Conservation (phyloP, 2,113 vertebrate species). For the Oenanthe melanoleuca region DNA sequence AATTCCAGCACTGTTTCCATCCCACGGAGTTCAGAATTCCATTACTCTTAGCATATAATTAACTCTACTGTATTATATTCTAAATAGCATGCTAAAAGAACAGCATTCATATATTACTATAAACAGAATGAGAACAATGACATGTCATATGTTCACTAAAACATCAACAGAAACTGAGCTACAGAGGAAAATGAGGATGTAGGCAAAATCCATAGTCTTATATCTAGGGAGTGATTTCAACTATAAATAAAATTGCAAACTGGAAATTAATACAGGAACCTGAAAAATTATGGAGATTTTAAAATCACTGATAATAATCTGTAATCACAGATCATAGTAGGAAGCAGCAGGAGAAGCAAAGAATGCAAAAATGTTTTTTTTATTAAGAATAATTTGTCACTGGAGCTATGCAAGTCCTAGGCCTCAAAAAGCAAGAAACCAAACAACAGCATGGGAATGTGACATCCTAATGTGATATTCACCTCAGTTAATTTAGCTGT, state of each 20-base stretch:
- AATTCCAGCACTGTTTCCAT: constrained; percentile 69
- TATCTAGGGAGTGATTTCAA: constrained; percentile 20
- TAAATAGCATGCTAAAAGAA: constrained; percentile 65
- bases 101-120: constrained; percentile 61
- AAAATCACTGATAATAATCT: constrained; percentile 1
- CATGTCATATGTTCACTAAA: constrained; percentile 39
- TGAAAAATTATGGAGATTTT: constrained; percentile 14
- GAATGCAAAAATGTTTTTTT: neutral
- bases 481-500: neutral
- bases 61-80: constrained; percentile 58
- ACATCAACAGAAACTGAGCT: constrained; percentile 10
- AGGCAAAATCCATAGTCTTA: neutral
- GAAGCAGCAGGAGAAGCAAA: neutral
- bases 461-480: neutral
- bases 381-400: neutral
- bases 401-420: neutral
- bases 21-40: constrained; percentile 67
- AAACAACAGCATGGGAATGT: neutral
- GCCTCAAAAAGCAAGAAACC: neutral
- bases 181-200: neutral
- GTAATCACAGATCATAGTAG: constrained; percentile 2
- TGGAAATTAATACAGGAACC: constrained; percentile 44
- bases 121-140: constrained; percentile 48
- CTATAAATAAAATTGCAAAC: constrained; percentile 60
- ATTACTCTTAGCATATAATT: constrained; percentile 73